Conservation (phyloP, 1,140 invertebrate genomes). For the Achatina immaculata region DNA sequence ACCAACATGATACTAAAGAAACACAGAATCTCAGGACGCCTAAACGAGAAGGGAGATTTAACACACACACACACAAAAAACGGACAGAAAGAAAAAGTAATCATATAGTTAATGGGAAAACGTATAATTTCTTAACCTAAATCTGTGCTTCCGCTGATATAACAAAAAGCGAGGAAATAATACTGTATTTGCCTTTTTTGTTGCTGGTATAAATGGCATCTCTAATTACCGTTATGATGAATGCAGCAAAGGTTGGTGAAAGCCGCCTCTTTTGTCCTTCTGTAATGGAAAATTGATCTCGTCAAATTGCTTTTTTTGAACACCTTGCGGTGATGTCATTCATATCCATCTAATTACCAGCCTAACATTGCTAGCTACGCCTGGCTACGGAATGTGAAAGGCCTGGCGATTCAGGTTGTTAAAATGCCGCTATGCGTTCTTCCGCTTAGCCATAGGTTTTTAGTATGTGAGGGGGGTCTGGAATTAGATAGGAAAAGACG, state of each 20-base stretch:
- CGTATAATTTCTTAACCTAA: too few relatives aligned
- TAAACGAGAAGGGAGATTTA: too few relatives aligned
- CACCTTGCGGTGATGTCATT: constrained; percentile 2
- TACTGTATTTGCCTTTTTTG: background rate
- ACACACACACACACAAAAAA: too few relatives aligned
- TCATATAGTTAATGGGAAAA: too few relatives aligned
- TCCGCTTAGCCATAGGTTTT: background rate
- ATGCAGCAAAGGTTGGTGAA: background rate
- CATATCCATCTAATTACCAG: background rate
- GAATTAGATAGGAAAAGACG: too few relatives aligned
- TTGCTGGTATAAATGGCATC: background rate
- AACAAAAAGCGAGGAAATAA: background rate
- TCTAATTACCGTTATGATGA: background rate
- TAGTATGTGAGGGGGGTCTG: too few relatives aligned
- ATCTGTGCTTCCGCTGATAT: too few relatives aligned
- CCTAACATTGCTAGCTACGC: background rate
- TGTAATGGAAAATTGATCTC: constrained; percentile 10
- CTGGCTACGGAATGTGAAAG: background rate
- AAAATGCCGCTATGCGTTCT: background rate
- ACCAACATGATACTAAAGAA: too few relatives aligned
- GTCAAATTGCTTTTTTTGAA: background rate
- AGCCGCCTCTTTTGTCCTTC: background rate
- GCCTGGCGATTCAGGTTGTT: background rate
- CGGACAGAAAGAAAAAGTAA: too few relatives aligned
- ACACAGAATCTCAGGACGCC: too few relatives aligned